Conservation (phyloP, 2,113 vertebrate genomes). For the Manacus vitellinus region DNA sequence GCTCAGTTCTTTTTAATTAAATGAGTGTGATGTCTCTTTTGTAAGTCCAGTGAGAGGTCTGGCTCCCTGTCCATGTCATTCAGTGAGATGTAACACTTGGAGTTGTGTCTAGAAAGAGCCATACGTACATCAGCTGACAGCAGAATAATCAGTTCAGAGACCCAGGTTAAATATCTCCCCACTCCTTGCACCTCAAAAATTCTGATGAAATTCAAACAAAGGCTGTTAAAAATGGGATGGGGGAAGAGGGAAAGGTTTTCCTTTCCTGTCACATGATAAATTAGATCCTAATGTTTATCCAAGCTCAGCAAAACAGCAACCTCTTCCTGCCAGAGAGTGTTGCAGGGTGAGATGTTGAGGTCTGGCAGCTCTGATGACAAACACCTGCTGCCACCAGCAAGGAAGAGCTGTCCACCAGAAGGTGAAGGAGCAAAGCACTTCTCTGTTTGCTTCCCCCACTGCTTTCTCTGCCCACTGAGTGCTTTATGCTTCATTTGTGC, state of each 20-base stretch:
- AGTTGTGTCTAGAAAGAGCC: not conserved
- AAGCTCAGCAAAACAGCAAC: not conserved
- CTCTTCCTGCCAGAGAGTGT: not conserved
- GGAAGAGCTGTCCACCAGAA: not conserved
- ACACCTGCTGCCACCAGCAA: not conserved
- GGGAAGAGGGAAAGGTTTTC: not conserved
- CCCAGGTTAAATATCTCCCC: not conserved
- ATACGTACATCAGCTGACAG: not conserved
- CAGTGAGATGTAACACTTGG: not conserved
- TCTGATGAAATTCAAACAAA: conserved; percentile 34
- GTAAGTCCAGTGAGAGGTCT: conserved; percentile 26
- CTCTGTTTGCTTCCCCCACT: not conserved
- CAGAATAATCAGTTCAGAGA: not conserved
- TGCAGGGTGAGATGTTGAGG: not conserved
- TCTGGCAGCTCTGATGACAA: not conserved
- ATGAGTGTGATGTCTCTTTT: not conserved
- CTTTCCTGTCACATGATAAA: conserved; percentile 38
- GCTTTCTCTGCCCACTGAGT: not conserved
- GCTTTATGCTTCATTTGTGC: not conserved
- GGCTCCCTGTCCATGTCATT: not conserved
- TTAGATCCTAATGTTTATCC: conserved; percentile 29
- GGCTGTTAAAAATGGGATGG: not conserved
- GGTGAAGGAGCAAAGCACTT: not conserved
- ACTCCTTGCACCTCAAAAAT: not conserved
- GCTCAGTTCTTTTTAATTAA: not conserved